Base-by-base conservation (phyloP, 30 jellyfish, hydroid and myxozoan genomes). In the Hydra vulgaris region DNA sequence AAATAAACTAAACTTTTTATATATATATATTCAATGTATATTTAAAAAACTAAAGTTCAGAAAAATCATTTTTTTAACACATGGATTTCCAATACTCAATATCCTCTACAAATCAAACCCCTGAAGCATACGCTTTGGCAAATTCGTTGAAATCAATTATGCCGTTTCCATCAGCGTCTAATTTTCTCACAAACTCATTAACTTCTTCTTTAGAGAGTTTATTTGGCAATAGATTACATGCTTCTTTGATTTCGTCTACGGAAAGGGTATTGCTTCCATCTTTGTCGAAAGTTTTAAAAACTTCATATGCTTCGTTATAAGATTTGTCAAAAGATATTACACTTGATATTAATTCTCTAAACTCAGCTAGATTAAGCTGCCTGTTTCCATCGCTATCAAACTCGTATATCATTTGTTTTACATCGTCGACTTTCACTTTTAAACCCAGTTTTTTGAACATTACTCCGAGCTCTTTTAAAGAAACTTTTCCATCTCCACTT, bases 51-150 rank as follows among this genome's bases (percentile, higher is more conserved):
- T n/a, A n/a, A n/a, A n/a, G n/a, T n/a, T n/a, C n/a, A n/a, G n/a
- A n/a, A n/a, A n/a, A n/a, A n/a, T n/a, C n/a, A n/a, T n/a, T n/a
- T n/a, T n/a, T n/a, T n/a, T n/a, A n/a, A n/a, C n/a, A n/a, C n/a
- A n/a, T n/a, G n/a, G n/a, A n/a, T n/a, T n/a, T n/a, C n/a, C n/a
- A n/a, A n/a, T n/a, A n/a, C n/a, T n/a, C n/a, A n/a, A n/a, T n/a
- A n/a, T n/a, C n/a, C n/a, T n/a, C n/a, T n/a, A n/a, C n/a, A 40
- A 40, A 40, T 40, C 61, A 40, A 40, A 68, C 16, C 54, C 85
- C 85, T 26, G 61, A 61, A 20, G 85, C 85, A 53, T 53, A 78
- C 78, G 85, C 85, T 27, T 78, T 78, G 3, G 85, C 85, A 53
- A 78, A 78, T 61, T 78, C 85, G 7, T 53, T 69, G n/a, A 78